These are phyloP conservation scores for Diarsia mendica DNA, from an alignment of 2,888 invertebrate genomes.

Conservation along the genomic window DNA sequence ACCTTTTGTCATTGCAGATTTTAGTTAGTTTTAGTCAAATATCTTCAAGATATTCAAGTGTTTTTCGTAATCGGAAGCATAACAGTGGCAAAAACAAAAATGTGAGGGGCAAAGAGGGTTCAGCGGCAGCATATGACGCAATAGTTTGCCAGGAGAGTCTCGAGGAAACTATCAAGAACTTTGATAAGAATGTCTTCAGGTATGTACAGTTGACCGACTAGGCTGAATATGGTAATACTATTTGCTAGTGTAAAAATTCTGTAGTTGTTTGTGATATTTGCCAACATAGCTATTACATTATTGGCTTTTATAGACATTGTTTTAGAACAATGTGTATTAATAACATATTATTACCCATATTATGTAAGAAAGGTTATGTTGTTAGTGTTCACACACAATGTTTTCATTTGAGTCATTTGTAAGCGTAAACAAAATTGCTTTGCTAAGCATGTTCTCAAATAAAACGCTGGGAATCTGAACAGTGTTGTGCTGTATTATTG, in stretches of 20 bases:
- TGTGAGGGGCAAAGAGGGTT: slow-evolving; percentile 80
- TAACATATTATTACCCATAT: slow-evolving; percentile 12
- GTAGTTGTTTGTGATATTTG: slow-evolving; percentile 7
- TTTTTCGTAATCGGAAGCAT: slow-evolving; percentile 86
- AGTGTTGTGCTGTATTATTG: not conserved
- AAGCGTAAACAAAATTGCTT: slow-evolving; percentile 39
- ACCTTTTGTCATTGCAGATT: slow-evolving; percentile 87
- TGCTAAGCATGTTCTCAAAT: slow-evolving; percentile 16
- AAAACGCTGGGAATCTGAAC: slow-evolving; percentile 11
- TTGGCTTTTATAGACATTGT: not conserved
- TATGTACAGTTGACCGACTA: slow-evolving; percentile 42
- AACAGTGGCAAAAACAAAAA: slow-evolving; percentile 78
- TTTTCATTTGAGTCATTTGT: slow-evolving; percentile 35
- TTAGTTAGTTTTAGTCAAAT: slow-evolving; percentile 89
- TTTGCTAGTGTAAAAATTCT: slow-evolving; percentile 20
- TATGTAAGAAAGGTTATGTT: slow-evolving; percentile 47
- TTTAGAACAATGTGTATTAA: not conserved
- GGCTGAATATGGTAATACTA: slow-evolving; percentile 21
- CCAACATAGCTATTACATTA: not conserved
- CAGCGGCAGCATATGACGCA: slow-evolving; percentile 75
- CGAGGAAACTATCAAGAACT: slow-evolving; percentile 82
- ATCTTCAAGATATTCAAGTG: slow-evolving; percentile 84
- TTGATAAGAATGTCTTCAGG: slow-evolving; percentile 84
- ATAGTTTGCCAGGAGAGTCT: slow-evolving; percentile 84
- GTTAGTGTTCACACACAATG: slow-evolving; percentile 11